Evolutionary conservation across 2,888 invertebrate species (phyloP).

Genomic region (Trachelus tabidus): DNA sequence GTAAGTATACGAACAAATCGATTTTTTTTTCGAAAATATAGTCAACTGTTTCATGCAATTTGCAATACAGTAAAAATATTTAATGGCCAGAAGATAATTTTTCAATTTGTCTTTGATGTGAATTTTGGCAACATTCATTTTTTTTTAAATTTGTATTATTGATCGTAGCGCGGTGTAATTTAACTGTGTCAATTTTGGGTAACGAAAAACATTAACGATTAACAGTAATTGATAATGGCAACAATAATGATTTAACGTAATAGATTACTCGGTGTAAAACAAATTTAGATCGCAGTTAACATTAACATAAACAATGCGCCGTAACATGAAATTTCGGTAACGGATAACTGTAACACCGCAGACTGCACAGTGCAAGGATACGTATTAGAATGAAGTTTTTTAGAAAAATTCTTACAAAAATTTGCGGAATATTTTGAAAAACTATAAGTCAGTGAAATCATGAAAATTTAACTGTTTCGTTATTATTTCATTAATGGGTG

Average conservation of each 20-base stretch:
- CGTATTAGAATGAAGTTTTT: conserved; percentile 3
- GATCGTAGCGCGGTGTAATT: neutral
- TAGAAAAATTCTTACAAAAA: conserved; percentile 1
- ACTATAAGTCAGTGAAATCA: too few relatives aligned
- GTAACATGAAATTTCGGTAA: neutral
- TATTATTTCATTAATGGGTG: neutral
- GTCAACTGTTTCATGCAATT: neutral
- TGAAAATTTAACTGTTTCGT: neutral
- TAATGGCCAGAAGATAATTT: neutral
- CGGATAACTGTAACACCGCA: neutral
- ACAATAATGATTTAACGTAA: neutral
- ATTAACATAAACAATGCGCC: neutral
- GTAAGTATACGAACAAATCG: neutral
- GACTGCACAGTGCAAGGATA: neutral
- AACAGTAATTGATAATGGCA: neutral
- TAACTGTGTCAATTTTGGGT: neutral
- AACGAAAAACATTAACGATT: conserved; percentile 4
- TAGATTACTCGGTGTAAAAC: neutral
- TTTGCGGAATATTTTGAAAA: neutral
- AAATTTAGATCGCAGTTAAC: neutral
- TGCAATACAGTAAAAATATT: neutral
- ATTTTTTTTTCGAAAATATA: neutral
- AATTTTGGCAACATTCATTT: neutral
- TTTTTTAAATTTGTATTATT: neutral
- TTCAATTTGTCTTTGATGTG: neutral